Evolutionary conservation across 2,888 invertebrate species (phyloP), one percentile per base, ranked within the genome.

Genomic region (Caenorhabditis japonica): DNA sequence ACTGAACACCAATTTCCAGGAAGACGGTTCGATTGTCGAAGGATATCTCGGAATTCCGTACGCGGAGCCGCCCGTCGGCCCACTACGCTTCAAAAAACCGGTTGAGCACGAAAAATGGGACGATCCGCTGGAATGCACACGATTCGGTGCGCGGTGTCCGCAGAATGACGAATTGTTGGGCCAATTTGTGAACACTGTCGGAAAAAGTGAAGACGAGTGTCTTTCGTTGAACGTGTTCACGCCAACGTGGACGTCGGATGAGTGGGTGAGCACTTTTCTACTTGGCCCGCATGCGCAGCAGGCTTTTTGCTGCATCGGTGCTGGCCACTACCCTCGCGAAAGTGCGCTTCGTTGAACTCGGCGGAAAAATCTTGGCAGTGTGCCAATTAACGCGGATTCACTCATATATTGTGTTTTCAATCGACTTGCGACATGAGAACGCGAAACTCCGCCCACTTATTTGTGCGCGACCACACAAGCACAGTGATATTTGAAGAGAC

Each of bases 141-240:
- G 78, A 33, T 83, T 81, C 52, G 83, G 83, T 21, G 81, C 80
- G 12, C 39, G 80, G 13, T 72, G 73, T 33, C 82, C 82, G 10
- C 80, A 81, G 47, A 66, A 71, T 23, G 80, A 80, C 38, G 77
- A 80, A 36, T 53, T 72, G 15, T 53, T 80, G 10, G 69, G 66
- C 4, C 60, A 75, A 49, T 77, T 76, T 25, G 55, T 76, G 34
- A 78, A 80, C 43, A 64, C 64, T 17, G 76, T 78, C 13, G 76
- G 77, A 0, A 80, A 80, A 34, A 70, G 69, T 30, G 80, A 80
- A 33, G 77, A 70, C 5, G 33, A 80, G 47, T 83, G 83, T 47
- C 55, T 83, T 10, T 77, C 71, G 2, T 56, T 83, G 36, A 83
- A 83, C 49, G 80, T 83, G 0, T 74, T 83, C 47, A 75, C 77